phyloP scores from a whole-genome alignment of 2,797 vertebrate genomes.

The Acipenser ruthenus region DNA sequence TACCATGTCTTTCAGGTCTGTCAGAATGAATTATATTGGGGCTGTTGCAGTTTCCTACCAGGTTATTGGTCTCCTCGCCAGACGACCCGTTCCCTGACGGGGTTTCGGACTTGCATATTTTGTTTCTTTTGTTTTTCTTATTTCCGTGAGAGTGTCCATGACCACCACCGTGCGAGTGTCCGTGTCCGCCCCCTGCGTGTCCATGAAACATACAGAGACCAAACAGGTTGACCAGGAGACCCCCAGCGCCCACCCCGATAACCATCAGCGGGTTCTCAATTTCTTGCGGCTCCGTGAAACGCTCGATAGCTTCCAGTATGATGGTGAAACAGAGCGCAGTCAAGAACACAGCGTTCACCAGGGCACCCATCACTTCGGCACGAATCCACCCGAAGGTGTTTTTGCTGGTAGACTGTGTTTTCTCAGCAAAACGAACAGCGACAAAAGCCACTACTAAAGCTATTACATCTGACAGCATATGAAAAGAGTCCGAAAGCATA shows the following conservation, averaged over 20 bases:
- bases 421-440: constrained; percentile 85
- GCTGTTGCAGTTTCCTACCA: constrained; percentile 71
- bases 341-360: constrained; percentile 94
- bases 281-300: constrained; percentile 84
- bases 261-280: constrained; percentile 80
- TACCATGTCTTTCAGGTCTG: constrained; percentile 36
- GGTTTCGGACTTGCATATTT: constrained; percentile 46
- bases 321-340: constrained; percentile 96
- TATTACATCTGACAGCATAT: constrained; percentile 96
- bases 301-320: constrained; percentile 86
- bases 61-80: constrained; percentile 83
- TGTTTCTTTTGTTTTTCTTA: constrained; percentile 45
- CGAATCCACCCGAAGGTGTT: constrained; percentile 98
- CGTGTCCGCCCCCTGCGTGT: constrained; percentile 68
- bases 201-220: constrained; percentile 88
- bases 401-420: constrained; percentile 84
- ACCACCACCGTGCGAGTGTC: constrained; percentile 60
- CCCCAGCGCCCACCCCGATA: constrained; percentile 73
- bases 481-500: constrained; percentile 97
- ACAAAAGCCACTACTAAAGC: constrained; percentile 88
- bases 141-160: constrained; percentile 55
- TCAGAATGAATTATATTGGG: constrained; percentile 60
- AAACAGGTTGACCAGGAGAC: constrained; percentile 83
- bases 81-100: constrained; percentile 43
- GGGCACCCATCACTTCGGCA: constrained; percentile 96